phyloP scores from a whole-genome alignment of 2,113 vertebrate species.

The Oryctolagus cuniculus region DNA sequence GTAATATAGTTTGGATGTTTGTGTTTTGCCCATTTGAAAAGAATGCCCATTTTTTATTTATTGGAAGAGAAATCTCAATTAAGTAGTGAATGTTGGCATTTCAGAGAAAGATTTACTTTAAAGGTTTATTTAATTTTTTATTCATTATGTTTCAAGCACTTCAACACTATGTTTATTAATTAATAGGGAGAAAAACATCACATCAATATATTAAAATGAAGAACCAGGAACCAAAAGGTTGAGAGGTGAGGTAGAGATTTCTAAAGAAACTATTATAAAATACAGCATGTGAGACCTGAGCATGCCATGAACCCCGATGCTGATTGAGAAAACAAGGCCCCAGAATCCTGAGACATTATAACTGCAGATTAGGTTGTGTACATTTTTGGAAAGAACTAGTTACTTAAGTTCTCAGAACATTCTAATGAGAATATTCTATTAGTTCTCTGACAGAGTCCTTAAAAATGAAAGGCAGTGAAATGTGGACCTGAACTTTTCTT shows the following conservation, averaged over 20 bases:
- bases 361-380: neutral
- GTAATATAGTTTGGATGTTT: neutral
- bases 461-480: neutral
- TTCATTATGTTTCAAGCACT: neutral
- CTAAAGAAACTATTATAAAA: neutral
- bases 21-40: conserved; percentile 2
- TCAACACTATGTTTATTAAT: neutral
- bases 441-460: neutral
- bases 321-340: neutral
- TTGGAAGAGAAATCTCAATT: neutral
- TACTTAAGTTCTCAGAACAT: neutral
- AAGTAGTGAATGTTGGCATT: neutral
- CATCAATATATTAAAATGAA: neutral
- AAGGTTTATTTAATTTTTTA: neutral
- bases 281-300: neutral
- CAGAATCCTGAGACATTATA: neutral
- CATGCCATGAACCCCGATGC: neutral
- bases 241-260: neutral
- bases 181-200: neutral
- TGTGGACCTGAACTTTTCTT: neutral
- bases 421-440: neutral
- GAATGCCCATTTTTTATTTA: neutral
- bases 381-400: neutral
- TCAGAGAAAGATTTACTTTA: neutral
- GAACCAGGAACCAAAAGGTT: neutral